Evolutionary conservation across 1,140 invertebrate species (phyloP).

Genomic region (Drosophila asahinai): DNA sequence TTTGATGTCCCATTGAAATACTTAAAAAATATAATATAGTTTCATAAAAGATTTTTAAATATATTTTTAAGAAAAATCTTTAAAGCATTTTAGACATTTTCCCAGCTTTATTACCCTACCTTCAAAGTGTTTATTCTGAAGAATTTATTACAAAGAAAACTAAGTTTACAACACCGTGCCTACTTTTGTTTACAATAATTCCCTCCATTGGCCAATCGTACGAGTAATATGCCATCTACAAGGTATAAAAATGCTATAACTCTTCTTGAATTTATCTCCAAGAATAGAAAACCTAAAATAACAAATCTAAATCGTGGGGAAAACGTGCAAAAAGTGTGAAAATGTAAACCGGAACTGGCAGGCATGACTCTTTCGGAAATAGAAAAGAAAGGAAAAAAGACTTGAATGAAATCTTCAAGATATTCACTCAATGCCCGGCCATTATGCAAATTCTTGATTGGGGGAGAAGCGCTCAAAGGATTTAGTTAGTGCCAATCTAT

Average conservation of each 20-base stretch:
- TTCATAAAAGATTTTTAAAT: no score
- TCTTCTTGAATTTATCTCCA: background rate
- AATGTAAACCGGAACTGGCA: slow-evolving; percentile 5
- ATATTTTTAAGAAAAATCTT: no score
- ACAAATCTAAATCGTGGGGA: background rate
- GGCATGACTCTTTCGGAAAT: slow-evolving; percentile 4
- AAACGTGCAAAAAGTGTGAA: background rate
- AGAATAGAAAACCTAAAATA: slow-evolving; percentile 3
- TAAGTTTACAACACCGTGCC: slow-evolving; percentile 7
- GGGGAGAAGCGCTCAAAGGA: slow-evolving; percentile 25
- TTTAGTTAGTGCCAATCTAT: slow-evolving; percentile 29
- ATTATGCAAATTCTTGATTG: slow-evolving; percentile 55
- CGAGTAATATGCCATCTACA: background rate
- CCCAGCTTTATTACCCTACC: background rate
- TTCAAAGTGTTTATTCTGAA: background rate
- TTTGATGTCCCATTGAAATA: no score
- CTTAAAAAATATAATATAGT: no score
- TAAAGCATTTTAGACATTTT: no score
- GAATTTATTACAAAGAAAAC: slow-evolving; percentile 14
- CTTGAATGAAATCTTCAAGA: slow-evolving; percentile 34
- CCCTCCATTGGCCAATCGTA: background rate
- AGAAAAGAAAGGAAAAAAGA: no score
- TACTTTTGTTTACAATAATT: background rate
- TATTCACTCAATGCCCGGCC: slow-evolving; percentile 21
- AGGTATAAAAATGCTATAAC: background rate